These are phyloP conservation scores for Adoxophyes honmai DNA, from an alignment of 1,140 invertebrate genomes.

Conservation along the genomic window DNA sequence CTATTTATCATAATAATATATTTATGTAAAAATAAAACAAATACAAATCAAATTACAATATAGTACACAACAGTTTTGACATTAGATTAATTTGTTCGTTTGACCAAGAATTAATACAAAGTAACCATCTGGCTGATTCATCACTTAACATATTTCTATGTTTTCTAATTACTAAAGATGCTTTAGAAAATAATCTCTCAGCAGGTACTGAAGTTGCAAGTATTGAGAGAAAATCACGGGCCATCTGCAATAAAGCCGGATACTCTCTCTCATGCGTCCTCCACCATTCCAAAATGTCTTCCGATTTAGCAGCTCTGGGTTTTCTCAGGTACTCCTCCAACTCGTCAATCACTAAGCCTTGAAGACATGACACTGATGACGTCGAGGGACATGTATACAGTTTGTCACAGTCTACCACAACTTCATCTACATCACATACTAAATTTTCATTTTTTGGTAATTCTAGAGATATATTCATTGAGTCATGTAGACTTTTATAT, in stretches of 20 bases:
- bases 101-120: slow-evolving; percentile 31
- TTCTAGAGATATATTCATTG: slow-evolving; percentile 36
- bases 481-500: slow-evolving; percentile 38
- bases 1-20: slow-evolving; percentile 11
- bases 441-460: slow-evolving; percentile 36
- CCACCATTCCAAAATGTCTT: slow-evolving; percentile 35
- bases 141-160: slow-evolving; percentile 33
- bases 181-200: slow-evolving; percentile 38
- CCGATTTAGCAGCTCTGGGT: slow-evolving; percentile 34
- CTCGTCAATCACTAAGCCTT: slow-evolving; percentile 36
- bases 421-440: slow-evolving; percentile 43
- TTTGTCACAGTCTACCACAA: slow-evolving; percentile 42
- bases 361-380: slow-evolving; percentile 36
- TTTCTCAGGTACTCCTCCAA: slow-evolving; percentile 39
- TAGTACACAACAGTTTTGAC: not conserved
- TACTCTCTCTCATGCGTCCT: slow-evolving; percentile 27
- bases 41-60: not conserved
- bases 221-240: slow-evolving; percentile 50
- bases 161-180: slow-evolving; percentile 33
- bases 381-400: slow-evolving; percentile 40
- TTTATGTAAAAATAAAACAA: slow-evolving; percentile 1
- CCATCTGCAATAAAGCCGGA: slow-evolving; percentile 47
- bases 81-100: slow-evolving; percentile 4
- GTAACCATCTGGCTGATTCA: slow-evolving; percentile 26
- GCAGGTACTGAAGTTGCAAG: slow-evolving; percentile 47